phyloP scores from a whole-genome alignment of 2,888 invertebrate species.

The Apeira syringaria region DNA sequence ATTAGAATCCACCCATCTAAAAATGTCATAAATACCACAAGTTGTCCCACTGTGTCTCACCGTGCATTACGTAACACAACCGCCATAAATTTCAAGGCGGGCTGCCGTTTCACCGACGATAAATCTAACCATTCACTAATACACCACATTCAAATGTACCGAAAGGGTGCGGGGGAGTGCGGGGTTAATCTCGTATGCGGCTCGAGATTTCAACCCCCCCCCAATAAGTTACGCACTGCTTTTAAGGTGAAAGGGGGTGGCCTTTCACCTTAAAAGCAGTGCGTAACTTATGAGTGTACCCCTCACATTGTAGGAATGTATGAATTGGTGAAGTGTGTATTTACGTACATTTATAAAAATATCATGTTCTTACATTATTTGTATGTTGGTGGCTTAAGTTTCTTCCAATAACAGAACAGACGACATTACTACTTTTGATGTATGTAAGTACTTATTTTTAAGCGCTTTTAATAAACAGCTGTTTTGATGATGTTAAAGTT shows the following conservation, averaged over 20 bases:
- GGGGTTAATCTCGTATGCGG: constrained; percentile 35
- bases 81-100: constrained; percentile 62
- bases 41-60: constrained; percentile 22
- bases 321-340: background rate
- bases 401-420: too few species aligned
- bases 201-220: constrained; percentile 27
- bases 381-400: too few species aligned
- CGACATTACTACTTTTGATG: too few species aligned
- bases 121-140: constrained; percentile 76
- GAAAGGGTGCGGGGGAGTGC: constrained; percentile 27
- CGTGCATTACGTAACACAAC: constrained; percentile 30
- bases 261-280: constrained; percentile 38
- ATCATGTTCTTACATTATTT: too few species aligned
- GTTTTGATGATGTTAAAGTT: too few species aligned
- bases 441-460: too few species aligned
- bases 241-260: too few species aligned
- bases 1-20: too few species aligned
- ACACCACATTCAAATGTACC: constrained; percentile 76
- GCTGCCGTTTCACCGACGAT: constrained; percentile 58
- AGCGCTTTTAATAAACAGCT: too few species aligned
- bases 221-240: too few species aligned
- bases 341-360: too few species aligned
- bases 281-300: constrained; percentile 37
- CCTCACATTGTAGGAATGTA: constrained; percentile 14
- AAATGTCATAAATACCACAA: constrained; percentile 4